Conservation (phyloP, 64 coral and sea anemone species). For the Pachyseris speciosa region DNA sequence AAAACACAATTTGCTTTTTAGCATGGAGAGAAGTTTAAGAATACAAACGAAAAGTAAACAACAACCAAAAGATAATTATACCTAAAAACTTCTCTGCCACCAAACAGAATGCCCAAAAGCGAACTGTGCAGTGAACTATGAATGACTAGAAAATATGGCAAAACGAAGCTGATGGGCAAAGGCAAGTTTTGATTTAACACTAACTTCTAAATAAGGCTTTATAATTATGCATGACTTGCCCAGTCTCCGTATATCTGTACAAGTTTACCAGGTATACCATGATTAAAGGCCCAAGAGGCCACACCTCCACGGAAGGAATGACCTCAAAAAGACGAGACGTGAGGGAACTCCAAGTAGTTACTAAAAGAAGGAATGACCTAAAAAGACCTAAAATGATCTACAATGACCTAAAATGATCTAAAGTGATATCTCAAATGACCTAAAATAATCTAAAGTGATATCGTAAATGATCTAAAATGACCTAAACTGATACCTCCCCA, state of each 20-base stretch:
- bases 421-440: no score
- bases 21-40: no score
- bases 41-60: neutral
- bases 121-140: neutral
- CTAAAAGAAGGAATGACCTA: no score
- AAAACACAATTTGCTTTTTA: no score
- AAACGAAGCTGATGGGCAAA: constrained; percentile 23
- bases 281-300: constrained; percentile 20
- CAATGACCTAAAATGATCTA: no score
- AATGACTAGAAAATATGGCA: constrained; percentile 19
- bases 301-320: constrained; percentile 48
- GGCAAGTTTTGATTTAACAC: constrained; percentile 19
- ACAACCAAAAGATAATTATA: neutral
- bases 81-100: constrained; percentile 24
- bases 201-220: constrained; percentile 49
- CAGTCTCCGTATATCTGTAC: constrained; percentile 54
- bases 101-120: constrained; percentile 7
- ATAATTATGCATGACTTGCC: constrained; percentile 38
- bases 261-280: constrained; percentile 41
- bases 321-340: constrained; percentile 1
- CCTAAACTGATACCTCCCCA: no score
- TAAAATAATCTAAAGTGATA: no score
- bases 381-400: no score
- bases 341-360: no score
- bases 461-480: no score